Conservation (phyloP, 2,113 vertebrate genomes). For the Motacilla alba region DNA sequence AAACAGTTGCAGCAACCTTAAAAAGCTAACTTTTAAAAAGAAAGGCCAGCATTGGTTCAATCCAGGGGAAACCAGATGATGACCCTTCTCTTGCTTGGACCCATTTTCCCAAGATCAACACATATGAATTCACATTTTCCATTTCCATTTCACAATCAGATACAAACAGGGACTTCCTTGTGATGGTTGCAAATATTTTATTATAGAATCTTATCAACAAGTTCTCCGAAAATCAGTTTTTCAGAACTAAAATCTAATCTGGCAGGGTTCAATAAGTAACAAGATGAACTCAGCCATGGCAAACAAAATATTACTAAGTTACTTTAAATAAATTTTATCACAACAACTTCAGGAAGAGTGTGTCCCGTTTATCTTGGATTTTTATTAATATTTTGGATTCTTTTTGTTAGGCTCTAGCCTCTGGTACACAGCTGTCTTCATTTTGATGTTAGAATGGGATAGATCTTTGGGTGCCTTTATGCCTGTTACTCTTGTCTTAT, state of each 20-base stretch:
- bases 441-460: neutral
- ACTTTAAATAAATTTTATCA: slow-evolving; percentile 62
- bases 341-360: neutral
- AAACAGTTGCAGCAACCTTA: neutral
- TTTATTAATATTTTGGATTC: slow-evolving; percentile 42
- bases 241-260: slow-evolving; percentile 39
- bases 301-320: slow-evolving; percentile 52
- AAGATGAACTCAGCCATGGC: slow-evolving; percentile 21
- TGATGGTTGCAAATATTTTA: neutral
- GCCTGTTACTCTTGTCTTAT: neutral
- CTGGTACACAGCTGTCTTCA: neutral
- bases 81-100: neutral
- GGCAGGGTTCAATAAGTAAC: slow-evolving; percentile 16
- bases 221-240: slow-evolving; percentile 22
- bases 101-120: neutral
- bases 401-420: neutral
- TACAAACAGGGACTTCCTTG: neutral
- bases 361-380: slow-evolving; percentile 7
- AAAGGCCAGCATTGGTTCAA: neutral
- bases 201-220: slow-evolving; percentile 22
- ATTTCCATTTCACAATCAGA: neutral
- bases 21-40: neutral
- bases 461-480: neutral
- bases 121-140: neutral
- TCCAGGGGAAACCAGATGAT: neutral